Percentiles rank a stretch among this genome's conserved stretches.
These are phyloP conservation scores for Tenthredo notha DNA, from an alignment of 2,888 invertebrate genomes.

Conservation along the genomic window DNA sequence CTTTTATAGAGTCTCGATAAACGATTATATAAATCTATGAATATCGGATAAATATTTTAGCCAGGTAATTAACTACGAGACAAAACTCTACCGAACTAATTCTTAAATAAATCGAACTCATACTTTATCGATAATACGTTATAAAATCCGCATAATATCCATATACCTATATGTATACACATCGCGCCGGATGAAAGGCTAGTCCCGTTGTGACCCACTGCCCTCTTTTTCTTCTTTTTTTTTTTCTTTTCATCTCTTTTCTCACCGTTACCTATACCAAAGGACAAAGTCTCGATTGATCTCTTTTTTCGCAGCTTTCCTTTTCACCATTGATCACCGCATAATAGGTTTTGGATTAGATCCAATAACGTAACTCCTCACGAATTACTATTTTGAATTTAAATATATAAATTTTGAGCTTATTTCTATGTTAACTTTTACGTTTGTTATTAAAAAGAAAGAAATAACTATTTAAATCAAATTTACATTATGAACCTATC, in stretches of 20 bases:
- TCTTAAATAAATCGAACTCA: too few relatives aligned
- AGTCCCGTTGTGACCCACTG: constrained; percentile 77
- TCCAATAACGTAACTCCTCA: background rate
- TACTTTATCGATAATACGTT: background rate
- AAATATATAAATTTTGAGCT: background rate
- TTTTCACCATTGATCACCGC: background rate
- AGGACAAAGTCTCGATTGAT: constrained; percentile 12
- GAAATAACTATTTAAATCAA: background rate
- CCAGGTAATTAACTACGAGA: background rate
- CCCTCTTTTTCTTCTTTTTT: constrained; percentile 34
- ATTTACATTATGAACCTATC: background rate
- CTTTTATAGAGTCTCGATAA: background rate
- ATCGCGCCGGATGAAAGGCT: constrained; percentile 69
- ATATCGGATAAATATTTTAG: background rate
- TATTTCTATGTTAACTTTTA: background rate
- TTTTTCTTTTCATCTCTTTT: background rate
- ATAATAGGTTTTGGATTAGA: background rate
- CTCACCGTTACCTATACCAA: constrained; percentile 64
- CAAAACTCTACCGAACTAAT: too few relatives aligned
- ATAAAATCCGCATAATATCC: background rate
- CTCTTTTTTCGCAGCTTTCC: constrained; percentile 18
- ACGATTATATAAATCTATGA: background rate
- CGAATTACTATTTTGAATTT: background rate
- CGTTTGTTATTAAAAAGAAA: background rate
- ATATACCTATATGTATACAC: background rate